Evolutionary conservation across 2,113 vertebrate genomes (phyloP).

Genomic region (Varanus komodoensis): DNA sequence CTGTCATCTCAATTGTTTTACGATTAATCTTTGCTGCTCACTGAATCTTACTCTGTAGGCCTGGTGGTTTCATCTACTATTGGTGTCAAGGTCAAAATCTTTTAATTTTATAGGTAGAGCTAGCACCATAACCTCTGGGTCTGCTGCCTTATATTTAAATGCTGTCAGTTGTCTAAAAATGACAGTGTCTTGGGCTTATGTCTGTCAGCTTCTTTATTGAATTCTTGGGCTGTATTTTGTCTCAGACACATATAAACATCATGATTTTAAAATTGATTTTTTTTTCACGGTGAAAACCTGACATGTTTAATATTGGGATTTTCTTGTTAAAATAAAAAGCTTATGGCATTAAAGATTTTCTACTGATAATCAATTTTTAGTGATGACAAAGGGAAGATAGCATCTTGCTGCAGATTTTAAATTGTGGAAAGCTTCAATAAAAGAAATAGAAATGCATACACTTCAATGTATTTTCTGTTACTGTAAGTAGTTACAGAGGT

Average conservation of each 20-base stretch:
- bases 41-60: constrained; percentile 66
- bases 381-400: constrained; percentile 17
- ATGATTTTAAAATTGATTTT: constrained; percentile 62
- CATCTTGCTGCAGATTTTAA: constrained; percentile 39
- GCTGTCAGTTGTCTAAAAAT: constrained; percentile 53
- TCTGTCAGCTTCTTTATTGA: constrained; percentile 68
- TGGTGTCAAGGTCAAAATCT: constrained; percentile 78
- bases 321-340: constrained; percentile 68
- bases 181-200: constrained; percentile 54
- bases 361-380: constrained; percentile 22
- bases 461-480: neutral
- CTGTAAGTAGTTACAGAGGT: neutral
- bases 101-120: constrained; percentile 77
- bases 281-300: constrained; percentile 46
- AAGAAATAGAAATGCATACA: neutral
- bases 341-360: constrained; percentile 43
- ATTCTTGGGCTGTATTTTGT: constrained; percentile 62
- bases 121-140: constrained; percentile 60
- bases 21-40: constrained; percentile 74
- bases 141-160: constrained; percentile 75
- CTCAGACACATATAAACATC: constrained; percentile 49
- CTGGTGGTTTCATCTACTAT: constrained; percentile 54
- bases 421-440: constrained; percentile 5
- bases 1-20: constrained; percentile 62
- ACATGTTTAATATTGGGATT: constrained; percentile 62